Evolutionary conservation across 2,888 invertebrate species (phyloP).

Genomic region (Polydesmus complanatus): DNA sequence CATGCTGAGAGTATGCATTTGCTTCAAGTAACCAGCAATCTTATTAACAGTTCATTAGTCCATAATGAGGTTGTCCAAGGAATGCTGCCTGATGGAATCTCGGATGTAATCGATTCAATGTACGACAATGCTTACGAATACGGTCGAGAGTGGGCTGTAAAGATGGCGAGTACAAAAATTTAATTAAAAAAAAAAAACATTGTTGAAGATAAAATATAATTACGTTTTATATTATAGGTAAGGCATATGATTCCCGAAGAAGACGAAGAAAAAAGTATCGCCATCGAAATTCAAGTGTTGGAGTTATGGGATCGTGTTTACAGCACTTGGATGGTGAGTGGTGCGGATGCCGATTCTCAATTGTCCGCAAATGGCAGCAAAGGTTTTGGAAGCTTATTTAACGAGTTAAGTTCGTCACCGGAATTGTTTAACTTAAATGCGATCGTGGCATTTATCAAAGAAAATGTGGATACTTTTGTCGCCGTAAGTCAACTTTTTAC

Average conservation of each 20-base stretch:
- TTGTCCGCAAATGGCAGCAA: conserved; percentile 20
- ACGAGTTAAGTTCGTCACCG: conserved; percentile 27
- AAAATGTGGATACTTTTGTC: conserved; percentile 75
- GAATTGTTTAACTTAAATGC: conserved; percentile 58
- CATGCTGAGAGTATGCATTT: conserved; percentile 89
- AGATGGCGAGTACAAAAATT: conserved; percentile 49
- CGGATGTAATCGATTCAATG: conserved; percentile 73
- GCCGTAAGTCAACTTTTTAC: conserved; percentile 39
- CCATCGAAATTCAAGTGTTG: conserved; percentile 72
- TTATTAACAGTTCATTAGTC: conserved; percentile 74
- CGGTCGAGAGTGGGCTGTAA: conserved; percentile 78
- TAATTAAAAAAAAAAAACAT: background rate
- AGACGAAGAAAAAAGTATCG: conserved; percentile 61
- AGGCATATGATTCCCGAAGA: conserved; percentile 64
- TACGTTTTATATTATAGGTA: conserved; percentile 38
- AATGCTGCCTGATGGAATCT: conserved; percentile 69
- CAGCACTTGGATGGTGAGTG: conserved; percentile 71
- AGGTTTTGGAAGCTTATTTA: conserved; percentile 23
- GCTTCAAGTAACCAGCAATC: conserved; percentile 71
- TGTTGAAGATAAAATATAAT: conserved; percentile 1
- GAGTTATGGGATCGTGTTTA: conserved; percentile 89
- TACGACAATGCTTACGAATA: conserved; percentile 86
- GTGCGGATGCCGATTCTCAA: conserved; percentile 22
- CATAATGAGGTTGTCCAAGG: conserved; percentile 72
- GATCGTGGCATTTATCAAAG: conserved; percentile 65